Percentiles rank a stretch among this genome's conserved stretches.
Evolutionary conservation across 2,113 vertebrate species (phyloP).

Genomic region (Lepisosteus oculatus): DNA sequence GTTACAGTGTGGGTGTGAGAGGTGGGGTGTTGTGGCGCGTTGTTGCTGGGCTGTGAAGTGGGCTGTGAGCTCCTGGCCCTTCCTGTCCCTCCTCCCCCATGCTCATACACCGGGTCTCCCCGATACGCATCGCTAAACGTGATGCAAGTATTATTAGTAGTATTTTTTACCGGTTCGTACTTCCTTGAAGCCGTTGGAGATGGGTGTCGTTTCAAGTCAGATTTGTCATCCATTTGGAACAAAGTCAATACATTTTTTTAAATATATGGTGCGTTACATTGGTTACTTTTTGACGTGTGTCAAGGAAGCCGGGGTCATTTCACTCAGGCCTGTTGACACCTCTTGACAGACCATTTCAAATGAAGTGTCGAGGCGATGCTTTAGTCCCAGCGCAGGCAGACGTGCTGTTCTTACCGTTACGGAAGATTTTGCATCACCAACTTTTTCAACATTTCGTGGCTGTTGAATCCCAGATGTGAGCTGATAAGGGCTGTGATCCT

Average conservation of each 20-base stretch:
- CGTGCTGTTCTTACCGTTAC: no score
- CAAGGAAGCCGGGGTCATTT: no score
- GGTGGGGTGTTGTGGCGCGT: constrained; percentile 7
- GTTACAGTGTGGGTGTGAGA: constrained; percentile 22
- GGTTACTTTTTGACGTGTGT: no score
- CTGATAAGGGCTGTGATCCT: no score
- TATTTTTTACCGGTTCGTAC: background rate
- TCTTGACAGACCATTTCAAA: no score
- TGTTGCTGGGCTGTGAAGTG: constrained; percentile 1
- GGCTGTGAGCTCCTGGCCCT: background rate
- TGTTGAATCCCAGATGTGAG: no score
- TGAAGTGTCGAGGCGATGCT: no score
- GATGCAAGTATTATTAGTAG: background rate
- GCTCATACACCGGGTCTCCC: background rate
- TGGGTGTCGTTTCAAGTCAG: background rate
- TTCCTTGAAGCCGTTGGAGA: background rate
- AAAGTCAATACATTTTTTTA: background rate
- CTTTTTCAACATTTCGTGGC: no score
- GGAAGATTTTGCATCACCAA: no score
- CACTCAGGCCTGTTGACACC: no score
- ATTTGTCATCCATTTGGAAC: constrained; percentile 2
- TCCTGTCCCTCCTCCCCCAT: background rate
- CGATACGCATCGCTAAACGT: background rate
- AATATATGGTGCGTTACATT: no score
- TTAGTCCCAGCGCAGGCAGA: no score